Percentiles rank a stretch among this genome's conserved stretches.
phyloP scores from a whole-genome alignment of 92 coral and sea anemone genomes.

The Scolanthus callimorphus region DNA sequence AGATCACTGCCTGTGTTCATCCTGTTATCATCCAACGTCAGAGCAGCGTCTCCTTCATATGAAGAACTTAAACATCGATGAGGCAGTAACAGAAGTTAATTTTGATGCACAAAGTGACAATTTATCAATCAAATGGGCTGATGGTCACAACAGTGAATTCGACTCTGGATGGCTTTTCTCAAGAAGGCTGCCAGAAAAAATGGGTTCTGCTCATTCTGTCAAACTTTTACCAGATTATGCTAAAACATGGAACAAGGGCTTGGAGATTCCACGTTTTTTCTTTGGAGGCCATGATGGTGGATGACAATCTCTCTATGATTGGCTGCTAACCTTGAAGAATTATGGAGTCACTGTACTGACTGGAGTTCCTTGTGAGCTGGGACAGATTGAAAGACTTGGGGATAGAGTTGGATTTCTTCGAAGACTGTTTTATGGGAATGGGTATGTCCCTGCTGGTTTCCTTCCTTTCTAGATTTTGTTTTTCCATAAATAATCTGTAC shows the following conservation, averaged over 20 bases:
- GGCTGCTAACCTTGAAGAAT: constrained; percentile 53
- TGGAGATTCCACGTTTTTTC: constrained; percentile 51
- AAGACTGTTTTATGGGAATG: constrained; percentile 69
- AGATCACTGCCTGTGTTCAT: constrained; percentile 73
- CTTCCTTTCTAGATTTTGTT: too few relatives aligned
- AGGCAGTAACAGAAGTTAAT: constrained; percentile 22
- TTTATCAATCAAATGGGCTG: constrained; percentile 67
- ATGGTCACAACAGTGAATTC: constrained; percentile 63
- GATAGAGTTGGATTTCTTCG: constrained; percentile 60
- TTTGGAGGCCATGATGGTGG: constrained; percentile 49
- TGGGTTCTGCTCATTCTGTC: neutral
- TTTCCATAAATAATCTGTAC: too few relatives aligned
- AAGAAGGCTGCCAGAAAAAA: constrained; percentile 39
- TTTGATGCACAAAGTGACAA: constrained; percentile 40
- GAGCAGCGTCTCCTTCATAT: constrained; percentile 57
- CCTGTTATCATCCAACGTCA: constrained; percentile 64
- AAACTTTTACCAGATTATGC: constrained; percentile 41
- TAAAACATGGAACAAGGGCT: constrained; percentile 63
- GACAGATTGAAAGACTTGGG: constrained; percentile 70
- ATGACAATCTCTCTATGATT: constrained; percentile 51
- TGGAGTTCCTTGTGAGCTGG: constrained; percentile 59
- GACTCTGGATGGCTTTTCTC: constrained; percentile 49
- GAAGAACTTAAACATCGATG: constrained; percentile 32
- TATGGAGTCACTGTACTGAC: constrained; percentile 62
- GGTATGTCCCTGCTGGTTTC: too few relatives aligned